Evolutionary conservation across 2,797 vertebrate species (phyloP), one percentile per base, ranked within the genome.

Genomic region (Oreonectes daqikongensis): DNA sequence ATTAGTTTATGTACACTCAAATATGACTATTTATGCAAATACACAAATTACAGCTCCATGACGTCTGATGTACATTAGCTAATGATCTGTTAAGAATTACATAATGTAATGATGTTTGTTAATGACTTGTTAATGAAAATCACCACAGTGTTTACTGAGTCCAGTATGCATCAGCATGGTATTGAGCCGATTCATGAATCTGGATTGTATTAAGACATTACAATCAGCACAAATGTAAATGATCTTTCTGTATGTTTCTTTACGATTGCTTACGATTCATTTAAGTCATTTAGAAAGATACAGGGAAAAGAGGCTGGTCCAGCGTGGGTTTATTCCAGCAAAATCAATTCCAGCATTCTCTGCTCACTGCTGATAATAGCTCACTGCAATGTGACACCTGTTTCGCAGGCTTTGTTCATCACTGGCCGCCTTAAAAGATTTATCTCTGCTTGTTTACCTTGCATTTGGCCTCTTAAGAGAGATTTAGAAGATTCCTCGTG

Each of bases 391-490:
- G 18, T 3, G 55, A 81, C 75, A 72, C 82, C 42, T 42, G 78
- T 30, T 78, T 72, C 32, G 24, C 59, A n/a, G 64, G 73, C 69
- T 84, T 26, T 42, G 53, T 57, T 70, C 46, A 50, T 61, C 59
- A 28, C 18, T 42, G 52, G 53, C 32, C 24, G 20, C 38, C 80
- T 80, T 81, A 79, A 64, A 75, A 80, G 42, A 53, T 24, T 57
- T 59, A 75, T 66, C 77, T 40, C 65, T 63, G 77, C 59, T 20
- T 81, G 70, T 85, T 82, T 81, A 73, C 64, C 61, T 61, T 52
- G 67, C 44, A 77, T 80, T 64, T 32, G 12, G 44, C 24, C 63
- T 38, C 72, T 78, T 81, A 69, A 67, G 61, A 70, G 52, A 77
- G 77, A 70, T 77, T 46, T 72, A n/a, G 70, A 61, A 11, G 6